These are phyloP conservation scores for Poicephalus meyeri DNA, from an alignment of 2,113 vertebrate species.

Conservation along the genomic window DNA sequence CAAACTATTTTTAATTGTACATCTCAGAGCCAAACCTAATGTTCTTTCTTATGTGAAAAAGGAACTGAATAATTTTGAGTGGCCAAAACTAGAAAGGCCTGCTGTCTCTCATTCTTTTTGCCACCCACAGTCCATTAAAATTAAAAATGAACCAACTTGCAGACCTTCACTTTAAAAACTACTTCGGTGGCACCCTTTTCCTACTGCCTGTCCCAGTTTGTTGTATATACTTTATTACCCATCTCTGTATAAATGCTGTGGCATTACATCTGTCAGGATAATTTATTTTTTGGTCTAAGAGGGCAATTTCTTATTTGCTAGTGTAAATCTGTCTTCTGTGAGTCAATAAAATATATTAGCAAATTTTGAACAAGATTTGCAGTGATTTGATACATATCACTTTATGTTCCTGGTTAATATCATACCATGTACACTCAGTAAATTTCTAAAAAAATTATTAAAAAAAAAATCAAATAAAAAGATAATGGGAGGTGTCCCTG, in stretches of 20 bases:
- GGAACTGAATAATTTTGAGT: not conserved
- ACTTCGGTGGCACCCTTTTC: not conserved
- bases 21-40: not conserved
- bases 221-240: not conserved
- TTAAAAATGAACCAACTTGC: not conserved
- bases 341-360: not conserved
- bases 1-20: not conserved
- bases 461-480: not conserved
- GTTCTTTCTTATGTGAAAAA: not conserved
- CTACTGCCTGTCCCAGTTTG: not conserved
- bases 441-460: not conserved
- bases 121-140: not conserved
- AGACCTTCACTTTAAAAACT: not conserved
- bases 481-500: too few relatives aligned
- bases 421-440: not conserved
- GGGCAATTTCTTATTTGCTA: not conserved
- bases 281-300: not conserved
- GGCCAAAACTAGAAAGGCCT: not conserved
- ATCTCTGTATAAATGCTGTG: not conserved
- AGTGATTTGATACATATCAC: not conserved
- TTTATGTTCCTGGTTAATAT: not conserved
- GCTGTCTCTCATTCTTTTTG: not conserved
- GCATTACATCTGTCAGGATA: not conserved
- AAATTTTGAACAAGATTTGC: not conserved
- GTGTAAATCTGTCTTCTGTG: not conserved